A percentile compares a stretch with the other conserved stretches of the same genome.
Conservation (phyloP, 2,113 vertebrate genomes). For the Rhagologus leucostigma region DNA sequence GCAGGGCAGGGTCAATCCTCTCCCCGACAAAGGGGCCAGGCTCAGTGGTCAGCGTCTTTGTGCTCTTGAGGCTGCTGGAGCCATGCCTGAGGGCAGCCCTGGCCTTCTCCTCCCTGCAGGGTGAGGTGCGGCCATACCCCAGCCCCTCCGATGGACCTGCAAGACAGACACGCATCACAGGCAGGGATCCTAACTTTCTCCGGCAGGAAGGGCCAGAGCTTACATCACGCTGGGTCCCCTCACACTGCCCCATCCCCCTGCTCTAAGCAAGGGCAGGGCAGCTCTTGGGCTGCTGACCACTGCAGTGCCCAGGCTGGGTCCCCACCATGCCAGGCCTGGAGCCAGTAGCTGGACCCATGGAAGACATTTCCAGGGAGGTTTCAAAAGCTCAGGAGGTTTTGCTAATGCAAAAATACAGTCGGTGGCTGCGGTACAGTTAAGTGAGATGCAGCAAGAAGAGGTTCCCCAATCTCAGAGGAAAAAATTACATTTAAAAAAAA, state of each 20-base stretch:
- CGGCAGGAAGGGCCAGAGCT: not conserved
- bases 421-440: accelerated
- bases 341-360: not conserved
- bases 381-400: not conserved
- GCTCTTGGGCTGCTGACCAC: not conserved
- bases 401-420: not conserved
- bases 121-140: slow-evolving; percentile 83
- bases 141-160: slow-evolving; percentile 87
- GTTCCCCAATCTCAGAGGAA: too few relatives aligned
- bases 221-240: not conserved
- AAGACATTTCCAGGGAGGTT: not conserved
- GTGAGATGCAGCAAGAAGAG: not conserved
- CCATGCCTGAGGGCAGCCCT: slow-evolving; percentile 83
- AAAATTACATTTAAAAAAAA: not conserved
- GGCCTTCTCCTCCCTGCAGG: slow-evolving; percentile 85
- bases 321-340: not conserved
- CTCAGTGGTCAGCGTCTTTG: slow-evolving; percentile 81
- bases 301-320: not conserved
- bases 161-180: not conserved
- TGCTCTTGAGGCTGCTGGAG: slow-evolving; percentile 83
- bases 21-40: slow-evolving; percentile 82
- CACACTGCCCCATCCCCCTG: not conserved
- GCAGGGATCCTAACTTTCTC: not conserved
- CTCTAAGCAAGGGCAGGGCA: not conserved
- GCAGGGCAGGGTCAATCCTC: slow-evolving; percentile 87